Base-by-base conservation (phyloP, 2,888 invertebrate species). In the Tryphoninae sp. region DNA sequence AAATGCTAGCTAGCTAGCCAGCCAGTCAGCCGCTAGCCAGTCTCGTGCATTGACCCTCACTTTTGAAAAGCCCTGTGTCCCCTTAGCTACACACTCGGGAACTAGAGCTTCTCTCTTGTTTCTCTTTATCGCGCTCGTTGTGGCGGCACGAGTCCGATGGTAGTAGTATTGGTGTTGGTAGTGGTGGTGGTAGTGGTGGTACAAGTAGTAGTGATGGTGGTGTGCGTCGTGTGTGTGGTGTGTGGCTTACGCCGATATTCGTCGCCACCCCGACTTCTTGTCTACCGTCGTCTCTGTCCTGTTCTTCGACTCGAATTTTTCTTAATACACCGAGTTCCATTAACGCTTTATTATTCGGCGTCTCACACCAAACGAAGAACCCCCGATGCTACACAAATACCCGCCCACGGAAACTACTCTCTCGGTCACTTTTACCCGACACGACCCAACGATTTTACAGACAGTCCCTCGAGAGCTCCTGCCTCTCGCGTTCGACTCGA, bases 41-140 rank as follows among this genome's bases (percentile, higher is more conserved):
- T 90, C 87, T 83, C 89, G 92, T 93, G 92, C 93, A 88, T 89
- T 90, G 90, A 89, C 93, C 86, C 85, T 86, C 92, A 92, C 92
- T 92, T 92, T 92, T 92, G 89, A 92, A 92, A 93, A 92, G 92
- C 92, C 90, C 92, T 89, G 92, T 90, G 65, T 82, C 65, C 81
- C 75, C 83, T 83, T 83, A 64, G 82, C 75, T 76, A 83, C 78
- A 76, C 74, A 78, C 76, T 71, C 64, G 78, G 58, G 42, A 71
- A 82, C 51, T 76, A 40, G 67, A 82, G 49, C 73, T 51, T 67
- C 59, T 64, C 42, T 67, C 67, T 75, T 53, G 45, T 26, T 53
- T 55, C 69, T 58, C 33, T 64, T 26, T 61, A 55, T 33, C 33
- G 33, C 33, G 33, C 33, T 33, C 33, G 33, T 33, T 33, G 33